Base-by-base conservation (phyloP, 2,797 vertebrate genomes). In the Pangasius larnaudii region DNA sequence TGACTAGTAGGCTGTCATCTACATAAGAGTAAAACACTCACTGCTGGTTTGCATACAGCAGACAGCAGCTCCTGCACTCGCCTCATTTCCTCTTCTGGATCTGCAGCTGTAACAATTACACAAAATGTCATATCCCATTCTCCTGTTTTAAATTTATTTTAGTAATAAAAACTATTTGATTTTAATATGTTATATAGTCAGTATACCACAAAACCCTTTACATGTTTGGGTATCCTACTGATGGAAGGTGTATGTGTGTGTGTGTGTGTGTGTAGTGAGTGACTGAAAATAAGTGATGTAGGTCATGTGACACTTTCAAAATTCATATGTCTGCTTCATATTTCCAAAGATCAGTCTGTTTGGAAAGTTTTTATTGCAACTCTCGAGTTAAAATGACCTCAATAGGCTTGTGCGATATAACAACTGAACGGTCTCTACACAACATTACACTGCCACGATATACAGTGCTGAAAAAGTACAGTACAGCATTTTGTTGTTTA, bases 71-170 rank as follows among this genome's bases (percentile, higher is more conserved):
- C 95, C 91, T 93, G 94, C 77, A 94, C 87, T 53, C 93, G 95
- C 92, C 93, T 94, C 88, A 91, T 91, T 93, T 96, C 95, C 33
- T 91, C 90, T 90, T 95, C 95, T 82, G 94, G 92, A 91, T 96
- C 96, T 96, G 92, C 86, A 71, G 92, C 94, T 92, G 93, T 90
- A 93, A 58, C 89, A 22, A 16, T 63, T 84, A 67, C 22, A 14
- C 53, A n/a, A 63, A 27, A 84, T 63, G 69, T 72, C 67, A 87
- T 19, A 6, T 56, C 9, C 24, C 36, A 61, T 39, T 59, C 14
- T 24, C 30, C 11, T 3, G 3, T 24, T 56, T 79, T 22, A 58
- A 1, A 58, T 33, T 22, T 36, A 58, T 5, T 24, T 8, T 36
- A 79, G 51, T 18, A 56, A 79, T 24, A 56, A 79, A 56, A 58